A percentile compares a stretch with the other conserved stretches of the same genome.
Conservation (phyloP, 2,113 vertebrate species). For the Megaptera novaeangliae region DNA sequence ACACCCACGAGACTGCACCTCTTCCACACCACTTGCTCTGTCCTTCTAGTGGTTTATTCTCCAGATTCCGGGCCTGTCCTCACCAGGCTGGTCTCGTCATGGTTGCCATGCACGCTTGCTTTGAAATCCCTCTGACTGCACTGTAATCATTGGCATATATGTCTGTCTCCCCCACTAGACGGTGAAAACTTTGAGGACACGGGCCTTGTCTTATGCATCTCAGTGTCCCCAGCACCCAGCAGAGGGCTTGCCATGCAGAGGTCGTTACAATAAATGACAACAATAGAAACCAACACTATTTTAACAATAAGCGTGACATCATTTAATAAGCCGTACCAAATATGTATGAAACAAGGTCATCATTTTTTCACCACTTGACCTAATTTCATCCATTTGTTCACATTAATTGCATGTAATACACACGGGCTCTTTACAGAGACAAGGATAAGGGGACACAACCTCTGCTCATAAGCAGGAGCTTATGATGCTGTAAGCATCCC, state of each 20-base stretch:
- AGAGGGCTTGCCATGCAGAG: background rate
- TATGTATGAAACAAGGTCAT: background rate
- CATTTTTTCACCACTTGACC: too few relatives aligned
- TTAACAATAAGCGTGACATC: too few relatives aligned
- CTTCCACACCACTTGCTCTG: rapidly evolving
- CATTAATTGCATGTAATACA: rapidly evolving
- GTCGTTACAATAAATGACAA: background rate
- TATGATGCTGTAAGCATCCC: rapidly evolving
- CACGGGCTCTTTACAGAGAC: background rate
- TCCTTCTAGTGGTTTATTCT: background rate
- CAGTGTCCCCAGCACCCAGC: background rate
- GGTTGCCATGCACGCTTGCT: background rate
- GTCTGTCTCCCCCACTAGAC: rapidly evolving
- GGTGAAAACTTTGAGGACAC: background rate
- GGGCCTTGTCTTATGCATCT: rapidly evolving
- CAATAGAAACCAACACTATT: background rate
- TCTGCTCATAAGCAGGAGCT: background rate
- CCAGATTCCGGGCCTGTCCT: too few relatives aligned
- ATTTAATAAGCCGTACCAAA: rapidly evolving
- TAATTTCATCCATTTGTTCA: background rate
- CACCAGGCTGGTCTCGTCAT: rapidly evolving
- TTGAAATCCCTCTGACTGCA: background rate
- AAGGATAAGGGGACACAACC: background rate
- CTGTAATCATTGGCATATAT: too few relatives aligned
- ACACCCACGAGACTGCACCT: rapidly evolving